Percentiles rank a stretch among this genome's conserved stretches.
These are phyloP conservation scores for Lamprologus ornatipinnis DNA, from an alignment of 2,113 vertebrate genomes.

Conservation along the genomic window DNA sequence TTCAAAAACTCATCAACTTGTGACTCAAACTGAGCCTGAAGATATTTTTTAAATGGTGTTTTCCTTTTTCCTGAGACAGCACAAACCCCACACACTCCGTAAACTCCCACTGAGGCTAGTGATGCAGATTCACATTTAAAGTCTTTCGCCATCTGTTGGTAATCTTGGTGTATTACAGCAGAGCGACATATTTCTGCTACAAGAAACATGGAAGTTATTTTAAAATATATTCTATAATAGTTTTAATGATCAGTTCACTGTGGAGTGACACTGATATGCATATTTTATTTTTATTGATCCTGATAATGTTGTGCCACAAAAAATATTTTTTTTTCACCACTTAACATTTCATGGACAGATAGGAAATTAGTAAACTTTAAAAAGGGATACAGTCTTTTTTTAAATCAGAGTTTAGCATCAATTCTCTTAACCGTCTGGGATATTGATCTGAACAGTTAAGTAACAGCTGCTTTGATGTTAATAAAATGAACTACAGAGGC, in stretches of 20 bases:
- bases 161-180: not conserved
- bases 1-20: rapidly evolving
- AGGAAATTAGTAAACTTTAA: rapidly evolving
- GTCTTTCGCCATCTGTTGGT: rapidly evolving
- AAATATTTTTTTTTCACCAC: too few species aligned
- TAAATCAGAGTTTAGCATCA: not conserved
- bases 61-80: rapidly evolving
- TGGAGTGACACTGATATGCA: not conserved
- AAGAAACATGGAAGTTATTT: not conserved
- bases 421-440: rapidly evolving
- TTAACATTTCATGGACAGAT: not conserved
- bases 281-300: not conserved
- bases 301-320: rapidly evolving
- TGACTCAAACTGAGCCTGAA: not conserved
- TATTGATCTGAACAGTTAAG: not conserved
- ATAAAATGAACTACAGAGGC: not conserved
- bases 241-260: not conserved
- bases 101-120: not conserved
- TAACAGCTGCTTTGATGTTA: rapidly evolving
- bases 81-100: rapidly evolving
- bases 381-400: not conserved
- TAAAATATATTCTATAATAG: rapidly evolving
- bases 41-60: not conserved
- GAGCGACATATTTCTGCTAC: rapidly evolving
- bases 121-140: not conserved